Conservation (phyloP, 2,113 vertebrate genomes). For the Anolis carolinensis region DNA sequence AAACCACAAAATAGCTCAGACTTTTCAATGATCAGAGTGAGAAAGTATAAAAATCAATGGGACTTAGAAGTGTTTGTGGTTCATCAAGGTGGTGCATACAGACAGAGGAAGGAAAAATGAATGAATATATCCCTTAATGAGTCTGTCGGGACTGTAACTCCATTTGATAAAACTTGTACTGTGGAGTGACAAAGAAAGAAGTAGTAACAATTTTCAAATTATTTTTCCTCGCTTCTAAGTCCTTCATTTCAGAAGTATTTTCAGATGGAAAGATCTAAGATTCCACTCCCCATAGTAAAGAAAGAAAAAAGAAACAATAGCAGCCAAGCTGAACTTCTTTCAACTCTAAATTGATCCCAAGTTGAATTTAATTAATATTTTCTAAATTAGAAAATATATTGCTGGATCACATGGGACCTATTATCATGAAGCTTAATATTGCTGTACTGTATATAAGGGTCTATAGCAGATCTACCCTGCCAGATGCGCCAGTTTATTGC, state of each 20-base stretch:
- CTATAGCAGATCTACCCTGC: background rate
- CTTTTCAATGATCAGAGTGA: background rate
- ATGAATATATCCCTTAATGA: background rate
- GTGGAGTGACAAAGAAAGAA: no score
- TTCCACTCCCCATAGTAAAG: background rate
- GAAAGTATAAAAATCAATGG: background rate
- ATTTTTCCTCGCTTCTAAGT: background rate
- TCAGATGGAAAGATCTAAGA: background rate
- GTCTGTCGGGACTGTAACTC: no score
- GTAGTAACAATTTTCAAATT: no score
- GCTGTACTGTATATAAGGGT: slow-evolving; percentile 38
- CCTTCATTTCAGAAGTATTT: background rate
- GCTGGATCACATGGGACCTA: background rate
- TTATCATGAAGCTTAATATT: slow-evolving; percentile 11
- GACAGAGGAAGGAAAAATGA: background rate
- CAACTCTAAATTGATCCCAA: background rate
- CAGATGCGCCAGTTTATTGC: slow-evolving; percentile 54
- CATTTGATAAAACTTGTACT: no score
- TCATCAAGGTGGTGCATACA: background rate
- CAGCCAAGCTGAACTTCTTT: background rate
- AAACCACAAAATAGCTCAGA: background rate
- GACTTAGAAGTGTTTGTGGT: background rate
- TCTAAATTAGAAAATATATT: background rate
- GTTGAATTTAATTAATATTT: slow-evolving; percentile 1
- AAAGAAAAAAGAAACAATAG: background rate